Evolutionary conservation across 2,797 vertebrate genomes (phyloP), one percentile per base, ranked within the genome.

Genomic region (Danio kyathit): DNA sequence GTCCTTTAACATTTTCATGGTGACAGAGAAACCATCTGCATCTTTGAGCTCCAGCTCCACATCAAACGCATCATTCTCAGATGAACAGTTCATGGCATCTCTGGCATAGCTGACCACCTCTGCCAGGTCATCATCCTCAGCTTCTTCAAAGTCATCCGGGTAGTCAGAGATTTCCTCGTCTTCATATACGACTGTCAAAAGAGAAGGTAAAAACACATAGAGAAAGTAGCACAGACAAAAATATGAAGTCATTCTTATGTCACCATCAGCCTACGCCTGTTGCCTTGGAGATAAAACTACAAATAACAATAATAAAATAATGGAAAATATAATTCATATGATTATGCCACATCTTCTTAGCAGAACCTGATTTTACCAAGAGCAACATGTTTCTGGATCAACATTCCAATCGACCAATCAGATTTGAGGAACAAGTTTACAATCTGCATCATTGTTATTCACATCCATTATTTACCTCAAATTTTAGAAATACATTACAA

Each of bases 91-190:
- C 84, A 86, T 84, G 57, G 83, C 82, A 49, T 77, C 86, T 21
- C 82, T 86, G 63, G 91, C 90, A 13, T 77, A 67, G 49, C 75
- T 87, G 52, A 87, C 87, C 11, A 83, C 88, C 64, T 86, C 82
- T 44, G 80, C 76, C 78, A 89, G 82, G 14, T 89, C 87, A 4
- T 89, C 90, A 5, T 83, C 78, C 5, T 92, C 91, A 19, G 82
- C 84, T 82, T 94, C 93, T 74, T 91, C 95, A 73, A 95, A 95
- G 85, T 96, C 94, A 88, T 95, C 95, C 2, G 91, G 88, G 84
- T 95, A 95, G 17, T 95, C 93, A 0, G 41, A 57, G n/a, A 83
- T 76, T 6, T 91, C 90, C 12, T 81, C 84, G 41, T 85, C 67
- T 4, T 85, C 85, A 70, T 71, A 38, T n/a, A 65, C 51, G 48